Evolutionary conservation across 2,797 vertebrate species (phyloP).

Genomic region (Nyctalus aviator): DNA sequence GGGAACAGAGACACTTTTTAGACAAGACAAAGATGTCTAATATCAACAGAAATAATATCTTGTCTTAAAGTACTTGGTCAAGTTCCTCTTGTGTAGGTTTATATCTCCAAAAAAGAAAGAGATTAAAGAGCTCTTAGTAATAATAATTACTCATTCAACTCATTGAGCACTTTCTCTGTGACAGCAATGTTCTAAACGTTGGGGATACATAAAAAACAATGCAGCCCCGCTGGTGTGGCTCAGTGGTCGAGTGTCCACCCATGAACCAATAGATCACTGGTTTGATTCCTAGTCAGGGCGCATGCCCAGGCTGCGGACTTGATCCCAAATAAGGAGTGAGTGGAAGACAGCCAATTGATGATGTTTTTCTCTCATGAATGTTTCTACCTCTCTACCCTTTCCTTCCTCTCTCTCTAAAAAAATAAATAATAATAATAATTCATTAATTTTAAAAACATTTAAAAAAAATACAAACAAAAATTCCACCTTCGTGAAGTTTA

Average conservation of each 20-base stretch:
- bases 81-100: constrained; percentile 21
- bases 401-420: not conserved
- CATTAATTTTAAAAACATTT: too few species aligned
- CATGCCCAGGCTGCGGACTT: not conserved
- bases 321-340: not conserved
- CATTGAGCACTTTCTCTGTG: not conserved
- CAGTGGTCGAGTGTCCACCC: not conserved
- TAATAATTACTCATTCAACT: constrained; percentile 11
- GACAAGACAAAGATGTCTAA: not conserved
- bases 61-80: not conserved
- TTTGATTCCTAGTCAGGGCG: not conserved
- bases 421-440: too few species aligned
- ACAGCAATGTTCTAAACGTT: not conserved
- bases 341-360: not conserved
- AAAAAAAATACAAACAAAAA: constrained; percentile 9
- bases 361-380: too few species aligned
- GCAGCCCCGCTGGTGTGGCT: not conserved
- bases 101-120: constrained; percentile 29
- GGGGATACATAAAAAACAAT: not conserved
- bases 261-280: not conserved
- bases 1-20: not conserved
- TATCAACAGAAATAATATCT: not conserved
- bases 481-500: not conserved
- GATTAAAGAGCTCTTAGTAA: constrained; percentile 14
- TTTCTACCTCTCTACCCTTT: not conserved